phyloP scores from a whole-genome alignment of 2,888 invertebrate species.

The Oconnorella tubifera region DNA sequence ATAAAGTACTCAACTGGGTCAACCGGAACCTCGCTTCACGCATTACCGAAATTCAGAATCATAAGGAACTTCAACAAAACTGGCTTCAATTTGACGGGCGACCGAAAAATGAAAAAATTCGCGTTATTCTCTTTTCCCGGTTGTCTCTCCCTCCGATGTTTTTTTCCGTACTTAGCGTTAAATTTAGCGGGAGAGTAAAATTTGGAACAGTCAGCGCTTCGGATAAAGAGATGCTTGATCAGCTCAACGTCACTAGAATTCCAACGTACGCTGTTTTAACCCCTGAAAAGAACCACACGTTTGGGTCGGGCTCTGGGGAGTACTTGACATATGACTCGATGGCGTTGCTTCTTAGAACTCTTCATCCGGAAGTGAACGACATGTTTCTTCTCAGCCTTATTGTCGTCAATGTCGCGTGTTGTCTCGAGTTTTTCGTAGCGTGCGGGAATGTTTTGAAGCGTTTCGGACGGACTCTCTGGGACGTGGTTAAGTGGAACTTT shows the following conservation, averaged over 20 bases:
- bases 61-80: conserved; percentile 46
- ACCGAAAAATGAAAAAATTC: conserved; percentile 39
- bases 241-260: not conserved
- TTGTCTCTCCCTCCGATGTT: conserved; percentile 58
- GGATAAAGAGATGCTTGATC: conserved; percentile 6
- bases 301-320: conserved; percentile 56
- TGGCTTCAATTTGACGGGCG: conserved; percentile 46
- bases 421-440: conserved; percentile 56
- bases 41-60: conserved; percentile 49
- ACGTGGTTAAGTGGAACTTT: conserved; percentile 57
- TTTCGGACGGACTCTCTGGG: conserved; percentile 54
- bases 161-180: conserved; percentile 60
- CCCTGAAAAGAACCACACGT: conserved; percentile 54
- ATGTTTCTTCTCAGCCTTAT: conserved; percentile 58
- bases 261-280: conserved; percentile 57
- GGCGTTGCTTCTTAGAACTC: conserved; percentile 56
- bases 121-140: conserved; percentile 57
- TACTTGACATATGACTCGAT: conserved; percentile 56
- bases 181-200: conserved; percentile 60
- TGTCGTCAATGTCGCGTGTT: conserved; percentile 57
- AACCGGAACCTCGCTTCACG: conserved; percentile 56
- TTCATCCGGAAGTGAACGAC: conserved; percentile 61
- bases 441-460: conserved; percentile 48
- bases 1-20: conserved; percentile 58
- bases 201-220: conserved; percentile 53